A percentile compares a stretch with the other conserved stretches of the same genome.
Evolutionary conservation across 2,797 vertebrate species (phyloP).

Genomic region (Okamejei kenojei): DNA sequence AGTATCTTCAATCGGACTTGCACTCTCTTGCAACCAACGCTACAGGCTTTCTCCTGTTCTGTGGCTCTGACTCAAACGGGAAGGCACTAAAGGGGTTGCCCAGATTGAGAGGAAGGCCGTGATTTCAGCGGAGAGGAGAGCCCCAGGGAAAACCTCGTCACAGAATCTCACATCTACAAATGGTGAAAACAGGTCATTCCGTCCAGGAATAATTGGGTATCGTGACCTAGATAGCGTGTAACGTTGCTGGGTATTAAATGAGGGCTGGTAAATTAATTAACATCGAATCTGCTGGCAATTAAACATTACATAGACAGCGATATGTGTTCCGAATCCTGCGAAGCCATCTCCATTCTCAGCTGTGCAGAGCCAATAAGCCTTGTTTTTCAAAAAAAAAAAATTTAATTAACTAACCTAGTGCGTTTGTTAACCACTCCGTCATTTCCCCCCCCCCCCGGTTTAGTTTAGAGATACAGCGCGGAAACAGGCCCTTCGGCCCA

Average conservation of each 20-base stretch:
- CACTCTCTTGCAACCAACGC: no score
- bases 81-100: no score
- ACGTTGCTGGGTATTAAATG: slow-evolving; percentile 15
- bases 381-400: background rate
- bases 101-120: background rate
- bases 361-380: background rate
- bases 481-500: no score
- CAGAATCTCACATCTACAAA: background rate
- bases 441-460: no score
- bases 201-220: slow-evolving; percentile 20
- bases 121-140: background rate
- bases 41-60: no score
- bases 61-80: no score
- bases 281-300: slow-evolving; percentile 20
- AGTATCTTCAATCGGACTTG: no score
- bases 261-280: slow-evolving; percentile 25
- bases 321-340: background rate
- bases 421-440: background rate
- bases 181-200: slow-evolving; percentile 1
- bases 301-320: background rate
- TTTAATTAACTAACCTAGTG: background rate
- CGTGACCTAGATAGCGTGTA: background rate
- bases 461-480: no score
- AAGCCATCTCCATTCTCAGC: background rate
- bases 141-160: background rate